A percentile compares a stretch with the other conserved stretches of the same genome.
Evolutionary conservation across 2,113 vertebrate genomes (phyloP).

Genomic region (Oncorhynchus keta): DNA sequence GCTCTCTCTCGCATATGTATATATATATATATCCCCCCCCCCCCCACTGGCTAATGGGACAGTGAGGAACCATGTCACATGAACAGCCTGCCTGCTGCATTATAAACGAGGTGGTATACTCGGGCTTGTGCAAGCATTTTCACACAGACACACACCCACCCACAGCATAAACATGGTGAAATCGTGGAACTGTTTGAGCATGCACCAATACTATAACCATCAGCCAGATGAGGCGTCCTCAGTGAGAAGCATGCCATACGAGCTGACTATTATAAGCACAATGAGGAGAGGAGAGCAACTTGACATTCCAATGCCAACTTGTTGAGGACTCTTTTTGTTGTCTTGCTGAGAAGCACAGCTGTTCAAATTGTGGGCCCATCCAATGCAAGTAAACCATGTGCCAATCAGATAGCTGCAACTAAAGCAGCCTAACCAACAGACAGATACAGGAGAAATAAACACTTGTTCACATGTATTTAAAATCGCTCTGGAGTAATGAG

Average conservation of each 20-base stretch:
- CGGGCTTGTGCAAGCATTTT: conserved; percentile 43
- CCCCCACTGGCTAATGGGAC: conserved; percentile 27
- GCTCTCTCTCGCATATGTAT: conserved; percentile 27
- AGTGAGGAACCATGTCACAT: conserved; percentile 59
- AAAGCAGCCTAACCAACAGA: too few relatives aligned
- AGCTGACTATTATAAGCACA: neutral
- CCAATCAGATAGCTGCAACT: too few relatives aligned
- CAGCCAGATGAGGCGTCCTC: neutral
- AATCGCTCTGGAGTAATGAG: too few relatives aligned
- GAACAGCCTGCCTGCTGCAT: conserved; percentile 45
- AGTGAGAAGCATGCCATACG: neutral
- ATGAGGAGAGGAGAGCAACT: neutral
- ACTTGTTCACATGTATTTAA: too few relatives aligned
- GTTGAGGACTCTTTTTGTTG: neutral
- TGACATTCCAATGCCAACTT: neutral
- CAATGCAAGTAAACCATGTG: neutral
- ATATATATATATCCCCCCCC: conserved; percentile 14
- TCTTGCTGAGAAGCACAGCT: neutral
- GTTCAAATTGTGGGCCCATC: neutral
- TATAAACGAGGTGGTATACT: conserved; percentile 44
- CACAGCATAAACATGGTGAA: neutral
- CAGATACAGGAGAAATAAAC: too few relatives aligned
- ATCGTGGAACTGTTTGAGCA: neutral
- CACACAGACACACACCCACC: conserved; percentile 22
- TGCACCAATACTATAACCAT: neutral